A percentile compares a stretch with the other conserved stretches of the same genome.
These are phyloP conservation scores for Ctenopoma multispine DNA, from an alignment of 2,797 vertebrate genomes.

Conservation along the genomic window DNA sequence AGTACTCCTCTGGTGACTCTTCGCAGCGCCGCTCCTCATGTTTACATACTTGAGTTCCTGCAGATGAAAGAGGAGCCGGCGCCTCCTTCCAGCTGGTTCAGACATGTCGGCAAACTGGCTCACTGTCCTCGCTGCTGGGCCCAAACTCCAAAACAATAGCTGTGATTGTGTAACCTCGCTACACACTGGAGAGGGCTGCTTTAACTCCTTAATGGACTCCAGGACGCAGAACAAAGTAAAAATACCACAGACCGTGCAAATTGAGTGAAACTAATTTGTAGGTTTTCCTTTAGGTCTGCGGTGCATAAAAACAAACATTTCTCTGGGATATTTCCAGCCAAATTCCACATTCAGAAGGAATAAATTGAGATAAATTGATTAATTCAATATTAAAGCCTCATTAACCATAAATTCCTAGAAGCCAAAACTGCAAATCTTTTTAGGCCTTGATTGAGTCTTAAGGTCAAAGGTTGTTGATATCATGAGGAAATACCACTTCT, in stretches of 20 bases:
- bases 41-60: constrained; percentile 80
- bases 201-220: constrained; percentile 36
- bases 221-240: neutral
- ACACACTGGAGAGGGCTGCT: neutral
- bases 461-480: neutral
- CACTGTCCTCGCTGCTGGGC: constrained; percentile 50
- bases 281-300: neutral
- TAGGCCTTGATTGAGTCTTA: neutral
- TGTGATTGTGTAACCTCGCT: constrained; percentile 55
- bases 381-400: neutral
- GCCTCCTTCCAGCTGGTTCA: constrained; percentile 71
- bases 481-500: no score
- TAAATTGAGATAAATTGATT: neutral
- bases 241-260: neutral
- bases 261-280: neutral
- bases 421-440: neutral
- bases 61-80: constrained; percentile 76
- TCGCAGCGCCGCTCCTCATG: constrained; percentile 45
- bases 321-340: neutral
- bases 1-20: constrained; percentile 6
- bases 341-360: no score
- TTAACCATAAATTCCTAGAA: neutral
- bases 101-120: constrained; percentile 78
- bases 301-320: neutral
- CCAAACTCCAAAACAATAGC: constrained; percentile 67